Conservation (phyloP, 2,797 vertebrate species). For the Acipenser oxyrinchus region DNA sequence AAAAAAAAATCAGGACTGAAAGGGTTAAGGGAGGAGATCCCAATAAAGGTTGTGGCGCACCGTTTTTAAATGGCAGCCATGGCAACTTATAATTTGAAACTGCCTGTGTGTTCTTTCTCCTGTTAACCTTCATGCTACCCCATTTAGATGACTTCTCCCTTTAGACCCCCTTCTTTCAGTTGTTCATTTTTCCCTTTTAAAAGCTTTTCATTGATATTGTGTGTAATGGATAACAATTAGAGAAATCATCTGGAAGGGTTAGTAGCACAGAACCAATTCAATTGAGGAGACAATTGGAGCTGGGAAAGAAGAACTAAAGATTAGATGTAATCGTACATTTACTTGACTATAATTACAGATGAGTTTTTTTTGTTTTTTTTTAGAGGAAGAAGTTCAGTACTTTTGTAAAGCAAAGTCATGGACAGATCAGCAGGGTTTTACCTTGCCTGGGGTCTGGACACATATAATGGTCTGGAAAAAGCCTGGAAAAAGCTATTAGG, state of each 20-base stretch:
- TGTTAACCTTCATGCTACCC: not conserved
- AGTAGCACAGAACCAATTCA: constrained; percentile 43
- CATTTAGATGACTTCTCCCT: not conserved
- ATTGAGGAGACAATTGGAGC: constrained; percentile 50
- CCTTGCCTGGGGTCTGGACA: too few species aligned
- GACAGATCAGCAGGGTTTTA: too few species aligned
- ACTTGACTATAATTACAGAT: constrained; percentile 53
- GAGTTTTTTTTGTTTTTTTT: constrained; percentile 33
- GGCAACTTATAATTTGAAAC: too few species aligned
- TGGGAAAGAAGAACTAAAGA: constrained; percentile 24
- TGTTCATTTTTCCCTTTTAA: constrained; percentile 33
- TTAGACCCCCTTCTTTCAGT: constrained; percentile 16
- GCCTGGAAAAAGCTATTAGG: too few species aligned
- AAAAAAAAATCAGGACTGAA: too few species aligned
- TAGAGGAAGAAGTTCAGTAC: constrained; percentile 45
- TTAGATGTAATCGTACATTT: constrained; percentile 38
- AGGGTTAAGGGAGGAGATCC: too few species aligned
- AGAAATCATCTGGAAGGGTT: constrained; percentile 38
- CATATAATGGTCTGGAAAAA: too few species aligned
- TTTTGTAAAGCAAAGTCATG: constrained; percentile 42
- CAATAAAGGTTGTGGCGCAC: too few species aligned
- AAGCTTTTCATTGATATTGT: constrained; percentile 52
- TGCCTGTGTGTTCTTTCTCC: not conserved
- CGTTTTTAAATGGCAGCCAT: too few species aligned
- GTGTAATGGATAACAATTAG: constrained; percentile 25